Evolutionary conservation across 1,140 invertebrate species (phyloP).

Genomic region (Apocrypta bakeri): DNA sequence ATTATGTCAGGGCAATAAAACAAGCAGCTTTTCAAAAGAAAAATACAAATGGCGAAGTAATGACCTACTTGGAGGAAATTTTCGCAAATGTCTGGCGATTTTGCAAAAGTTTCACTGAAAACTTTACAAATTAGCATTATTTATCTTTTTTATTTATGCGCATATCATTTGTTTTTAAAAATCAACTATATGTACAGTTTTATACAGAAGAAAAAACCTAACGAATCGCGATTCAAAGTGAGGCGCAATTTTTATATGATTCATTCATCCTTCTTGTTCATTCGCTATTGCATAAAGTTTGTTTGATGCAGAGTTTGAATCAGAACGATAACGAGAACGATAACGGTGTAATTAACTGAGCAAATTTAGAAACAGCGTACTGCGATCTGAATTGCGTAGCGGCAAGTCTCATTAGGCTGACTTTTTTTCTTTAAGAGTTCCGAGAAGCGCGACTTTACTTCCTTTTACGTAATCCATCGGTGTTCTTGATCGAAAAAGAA

Average conservation of each 20-base stretch:
- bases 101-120: not conserved
- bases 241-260: not conserved
- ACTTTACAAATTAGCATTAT: not conserved
- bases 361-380: not conserved
- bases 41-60: slow-evolving; percentile 4
- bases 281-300: not conserved
- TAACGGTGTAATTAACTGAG: slow-evolving; percentile 23
- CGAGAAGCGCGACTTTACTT: not conserved
- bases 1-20: not conserved
- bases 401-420: slow-evolving; percentile 4
- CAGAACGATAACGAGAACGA: slow-evolving; percentile 35
- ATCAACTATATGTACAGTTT: not conserved
- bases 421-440: not conserved
- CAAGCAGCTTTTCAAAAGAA: not conserved
- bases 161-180: slow-evolving; percentile 1
- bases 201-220: not conserved
- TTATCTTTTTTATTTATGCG: slow-evolving; percentile 13
- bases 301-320: not conserved
- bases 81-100: not conserved
- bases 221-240: slow-evolving; percentile 18
- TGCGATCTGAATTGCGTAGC: slow-evolving; percentile 5
- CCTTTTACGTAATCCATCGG: slow-evolving; percentile 7
- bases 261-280: not conserved
- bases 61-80: not conserved
- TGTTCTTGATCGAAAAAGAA: slow-evolving; percentile 9